Conservation (phyloP, 2,888 invertebrate genomes). For the Dryomyza anilis region DNA sequence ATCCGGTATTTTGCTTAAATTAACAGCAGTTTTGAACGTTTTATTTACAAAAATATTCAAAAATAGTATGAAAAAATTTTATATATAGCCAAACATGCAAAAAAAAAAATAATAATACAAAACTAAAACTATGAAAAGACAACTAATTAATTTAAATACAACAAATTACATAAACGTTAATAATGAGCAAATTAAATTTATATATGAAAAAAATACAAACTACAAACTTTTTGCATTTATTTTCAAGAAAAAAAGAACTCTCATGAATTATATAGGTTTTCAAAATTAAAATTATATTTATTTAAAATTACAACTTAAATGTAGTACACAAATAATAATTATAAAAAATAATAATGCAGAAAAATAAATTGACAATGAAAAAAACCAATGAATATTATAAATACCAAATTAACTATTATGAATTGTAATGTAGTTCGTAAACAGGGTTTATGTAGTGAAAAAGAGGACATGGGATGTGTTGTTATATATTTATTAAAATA, state of each 20-base stretch:
- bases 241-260: neutral
- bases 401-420: too few species aligned
- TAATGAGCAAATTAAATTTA: slow-evolving; percentile 2
- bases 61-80: neutral
- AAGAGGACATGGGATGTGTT: too few species aligned
- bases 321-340: neutral
- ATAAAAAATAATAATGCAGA: neutral
- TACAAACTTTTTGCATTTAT: neutral
- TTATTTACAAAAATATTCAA: slow-evolving; percentile 26
- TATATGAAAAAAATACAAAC: neutral
- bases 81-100: slow-evolving; percentile 27
- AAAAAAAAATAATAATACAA: neutral
- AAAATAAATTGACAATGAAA: neutral
- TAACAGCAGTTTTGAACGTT: slow-evolving; percentile 24
- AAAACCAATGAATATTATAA: neutral
- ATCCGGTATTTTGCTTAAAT: slow-evolving; percentile 23
- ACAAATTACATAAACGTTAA: neutral
- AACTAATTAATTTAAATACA: slow-evolving; percentile 4
- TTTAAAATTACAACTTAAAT: neutral
- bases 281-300: neutral
- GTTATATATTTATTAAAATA: too few species aligned
- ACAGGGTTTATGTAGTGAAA: too few species aligned
- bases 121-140: slow-evolving; percentile 10
- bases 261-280: neutral
- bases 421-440: too few species aligned